Base-by-base conservation (phyloP, 2,797 vertebrate species). In the Amblyraja radiata region DNA sequence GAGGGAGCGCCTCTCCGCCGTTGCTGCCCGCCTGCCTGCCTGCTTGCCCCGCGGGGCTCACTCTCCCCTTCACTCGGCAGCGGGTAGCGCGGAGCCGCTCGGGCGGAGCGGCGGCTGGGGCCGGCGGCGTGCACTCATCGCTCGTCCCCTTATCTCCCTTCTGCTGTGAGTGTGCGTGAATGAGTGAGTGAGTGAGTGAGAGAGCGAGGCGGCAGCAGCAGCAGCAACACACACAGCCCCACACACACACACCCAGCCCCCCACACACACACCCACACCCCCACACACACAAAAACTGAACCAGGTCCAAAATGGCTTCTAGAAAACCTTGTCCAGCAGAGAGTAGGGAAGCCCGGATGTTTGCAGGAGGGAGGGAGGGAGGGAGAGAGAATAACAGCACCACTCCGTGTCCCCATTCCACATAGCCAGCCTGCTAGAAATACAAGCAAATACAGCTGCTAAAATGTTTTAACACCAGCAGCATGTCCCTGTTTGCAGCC, bases 271-370 rank as follows among this genome's bases (percentile, higher is more conserved):
- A 32, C 32, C 32, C 32, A 46, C 46, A 2, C 39, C n/a, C n/a
- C n/a, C 95, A 96, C 95, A 95, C 94, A 95, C 95, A 76, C 93
- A 94, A 94, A 97, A 96, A 94, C 97, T 97, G 97, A 97, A 97
- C 96, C 95, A 96, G 95, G 97, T 97, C 97, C 98, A 98, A 98
- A 97, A 98, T 98, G 98, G 98, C 98, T 97, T 95, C 97, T 96
- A 97, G 97, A 96, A 95, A 96, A 96, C 95, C 96, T 94, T 95
- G 94, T 92, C 94, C 96, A 96, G 96, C 95, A 93, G 97, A 96
- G 96, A 96, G 96, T 95, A 95, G 96, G 96, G 97, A 97, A 97
- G 97, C 98, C 98, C 98, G 98, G 98, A 98, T 99, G 98, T 98
- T 96, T 95, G 97, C 96, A 97, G 97, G 97, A 96, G 96, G 0